A percentile compares a stretch with the other conserved stretches of the same genome.
phyloP scores from a whole-genome alignment of 2,797 vertebrate species.

The Neosalanx taihuensis region DNA sequence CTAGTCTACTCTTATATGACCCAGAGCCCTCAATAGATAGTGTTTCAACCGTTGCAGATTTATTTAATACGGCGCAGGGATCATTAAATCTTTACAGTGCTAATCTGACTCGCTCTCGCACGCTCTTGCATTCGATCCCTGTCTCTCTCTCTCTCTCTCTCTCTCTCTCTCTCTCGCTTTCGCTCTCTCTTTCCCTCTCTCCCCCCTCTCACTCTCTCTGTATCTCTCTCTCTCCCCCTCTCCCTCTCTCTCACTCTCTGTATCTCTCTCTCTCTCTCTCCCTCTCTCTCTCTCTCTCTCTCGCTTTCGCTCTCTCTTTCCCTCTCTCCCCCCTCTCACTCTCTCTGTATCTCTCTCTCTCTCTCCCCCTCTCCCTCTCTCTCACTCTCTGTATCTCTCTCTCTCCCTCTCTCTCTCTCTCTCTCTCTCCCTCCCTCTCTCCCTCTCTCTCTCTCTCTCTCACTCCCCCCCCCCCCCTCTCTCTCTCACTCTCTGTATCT shows the following conservation, averaged over 20 bases:
- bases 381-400: conserved; percentile 72
- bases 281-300: neutral
- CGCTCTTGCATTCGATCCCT: neutral
- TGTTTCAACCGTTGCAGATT: conserved; percentile 64
- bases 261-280: conserved; percentile 51
- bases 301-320: neutral
- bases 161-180: neutral
- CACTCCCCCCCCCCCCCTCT: too few species aligned
- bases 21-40: conserved; percentile 22
- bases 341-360: too few species aligned
- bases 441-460: too few species aligned
- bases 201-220: neutral
- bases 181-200: too few species aligned
- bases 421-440: neutral
- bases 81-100: conserved; percentile 79
- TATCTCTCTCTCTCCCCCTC: neutral
- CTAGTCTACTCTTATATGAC: neutral
- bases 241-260: conserved; percentile 14
- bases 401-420: neutral
- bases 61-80: conserved; percentile 74
- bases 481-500: neutral
- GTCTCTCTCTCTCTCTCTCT: conserved; percentile 34
- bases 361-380: too few species aligned
- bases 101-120: conserved; percentile 42
- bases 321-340: too few species aligned